A percentile compares a stretch with the other conserved stretches of the same genome.
Evolutionary conservation across 1,140 invertebrate genomes (phyloP).

Genomic region (Lasioglossum baleicum): DNA sequence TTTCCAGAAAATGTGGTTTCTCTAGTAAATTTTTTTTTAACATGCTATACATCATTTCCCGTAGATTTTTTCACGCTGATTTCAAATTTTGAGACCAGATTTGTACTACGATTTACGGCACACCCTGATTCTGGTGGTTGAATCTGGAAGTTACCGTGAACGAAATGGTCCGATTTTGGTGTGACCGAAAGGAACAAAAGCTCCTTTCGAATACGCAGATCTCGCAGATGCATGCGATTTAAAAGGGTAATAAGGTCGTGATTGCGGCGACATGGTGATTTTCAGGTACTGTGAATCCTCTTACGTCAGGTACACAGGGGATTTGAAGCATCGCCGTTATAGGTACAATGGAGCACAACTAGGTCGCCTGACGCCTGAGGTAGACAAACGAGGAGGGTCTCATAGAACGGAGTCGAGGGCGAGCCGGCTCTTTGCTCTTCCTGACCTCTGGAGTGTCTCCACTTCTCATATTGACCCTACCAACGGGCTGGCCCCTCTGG

Average conservation of each 20-base stretch:
- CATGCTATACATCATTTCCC: too few relatives aligned
- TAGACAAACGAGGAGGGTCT: constrained; percentile 62
- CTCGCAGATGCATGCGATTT: background rate
- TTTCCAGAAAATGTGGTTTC: too few relatives aligned
- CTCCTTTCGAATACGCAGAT: background rate
- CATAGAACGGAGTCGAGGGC: constrained; percentile 46
- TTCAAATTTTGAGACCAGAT: too few relatives aligned
- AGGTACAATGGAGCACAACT: constrained; percentile 50
- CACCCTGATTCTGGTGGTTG: too few relatives aligned
- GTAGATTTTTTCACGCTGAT: too few relatives aligned
- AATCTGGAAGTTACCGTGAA: too few relatives aligned
- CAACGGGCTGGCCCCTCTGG: constrained; percentile 29
- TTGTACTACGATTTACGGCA: too few relatives aligned
- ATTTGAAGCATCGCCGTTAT: constrained; percentile 44
- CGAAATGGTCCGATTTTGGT: background rate
- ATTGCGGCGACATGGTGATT: background rate
- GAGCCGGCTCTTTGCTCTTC: constrained; percentile 53
- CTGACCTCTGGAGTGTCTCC: constrained; percentile 62
- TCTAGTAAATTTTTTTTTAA: too few relatives aligned
- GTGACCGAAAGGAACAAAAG: background rate
- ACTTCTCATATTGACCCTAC: constrained; percentile 63
- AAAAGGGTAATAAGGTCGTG: background rate
- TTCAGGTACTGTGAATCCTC: background rate
- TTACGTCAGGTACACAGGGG: background rate
- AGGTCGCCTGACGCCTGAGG: constrained; percentile 62